Evolutionary conservation across 2,797 vertebrate genomes (phyloP).

Genomic region (Todus mexicanus): DNA sequence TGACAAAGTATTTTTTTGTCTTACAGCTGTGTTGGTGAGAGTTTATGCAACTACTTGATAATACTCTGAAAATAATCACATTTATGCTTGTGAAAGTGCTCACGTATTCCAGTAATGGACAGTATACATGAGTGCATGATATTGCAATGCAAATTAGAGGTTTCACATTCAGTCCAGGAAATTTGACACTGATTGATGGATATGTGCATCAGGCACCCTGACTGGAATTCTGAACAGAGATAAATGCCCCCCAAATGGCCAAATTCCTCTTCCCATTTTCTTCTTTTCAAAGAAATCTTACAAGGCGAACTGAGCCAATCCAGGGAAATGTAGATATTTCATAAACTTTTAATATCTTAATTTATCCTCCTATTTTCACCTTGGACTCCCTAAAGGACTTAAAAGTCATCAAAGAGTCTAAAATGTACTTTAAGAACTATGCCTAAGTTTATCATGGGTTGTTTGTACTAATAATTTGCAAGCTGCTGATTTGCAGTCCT

Average conservation of each 20-base stretch:
- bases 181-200: background rate
- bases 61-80: background rate
- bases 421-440: background rate
- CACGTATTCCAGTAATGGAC: background rate
- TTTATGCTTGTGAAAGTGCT: background rate
- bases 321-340: background rate
- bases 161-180: background rate
- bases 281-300: background rate
- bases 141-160: background rate
- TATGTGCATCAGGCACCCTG: background rate
- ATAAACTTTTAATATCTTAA: background rate
- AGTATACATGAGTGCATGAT: background rate
- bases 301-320: background rate
- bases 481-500: background rate
- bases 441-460: background rate
- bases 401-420: background rate
- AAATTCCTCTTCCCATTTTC: background rate
- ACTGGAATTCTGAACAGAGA: background rate
- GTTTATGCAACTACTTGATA: background rate
- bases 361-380: background rate
- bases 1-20: background rate
- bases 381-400: background rate
- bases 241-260: background rate
- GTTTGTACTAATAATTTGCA: background rate
- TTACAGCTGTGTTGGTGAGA: background rate